phyloP scores from a whole-genome alignment of 2,888 invertebrate genomes.

The Halocaridina rubra region DNA sequence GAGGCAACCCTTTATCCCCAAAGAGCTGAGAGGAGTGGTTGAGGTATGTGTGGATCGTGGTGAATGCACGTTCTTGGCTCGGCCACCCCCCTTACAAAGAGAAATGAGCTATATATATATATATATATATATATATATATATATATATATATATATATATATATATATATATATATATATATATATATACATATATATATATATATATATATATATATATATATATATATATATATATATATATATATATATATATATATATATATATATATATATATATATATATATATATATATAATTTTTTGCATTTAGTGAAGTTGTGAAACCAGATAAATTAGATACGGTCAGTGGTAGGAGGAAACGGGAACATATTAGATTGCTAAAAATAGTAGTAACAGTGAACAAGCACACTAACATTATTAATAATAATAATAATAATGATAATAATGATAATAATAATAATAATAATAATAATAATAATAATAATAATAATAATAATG shows the following conservation, averaged over 20 bases:
- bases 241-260: constrained; percentile 31
- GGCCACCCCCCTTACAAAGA: too few relatives aligned
- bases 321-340: too few relatives aligned
- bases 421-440: not conserved
- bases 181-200: not conserved
- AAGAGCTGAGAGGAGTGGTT: too few relatives aligned
- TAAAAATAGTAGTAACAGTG: not conserved
- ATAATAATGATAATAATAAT: not conserved
- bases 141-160: constrained; percentile 6
- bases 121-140: not conserved
- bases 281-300: constrained; percentile 15
- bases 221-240: constrained; percentile 31
- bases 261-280: constrained; percentile 21
- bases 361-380: too few relatives aligned
- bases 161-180: constrained; percentile 13
- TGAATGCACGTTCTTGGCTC: too few relatives aligned
- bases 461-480: not conserved
- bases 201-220: constrained; percentile 18
- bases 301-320: not conserved
- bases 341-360: too few relatives aligned
- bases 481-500: not conserved
- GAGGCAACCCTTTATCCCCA: too few relatives aligned
- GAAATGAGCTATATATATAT: too few relatives aligned
- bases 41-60: too few relatives aligned
- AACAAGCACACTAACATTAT: not conserved